Conservation (phyloP, 2,888 invertebrate genomes). For the Eurytoma californica region DNA sequence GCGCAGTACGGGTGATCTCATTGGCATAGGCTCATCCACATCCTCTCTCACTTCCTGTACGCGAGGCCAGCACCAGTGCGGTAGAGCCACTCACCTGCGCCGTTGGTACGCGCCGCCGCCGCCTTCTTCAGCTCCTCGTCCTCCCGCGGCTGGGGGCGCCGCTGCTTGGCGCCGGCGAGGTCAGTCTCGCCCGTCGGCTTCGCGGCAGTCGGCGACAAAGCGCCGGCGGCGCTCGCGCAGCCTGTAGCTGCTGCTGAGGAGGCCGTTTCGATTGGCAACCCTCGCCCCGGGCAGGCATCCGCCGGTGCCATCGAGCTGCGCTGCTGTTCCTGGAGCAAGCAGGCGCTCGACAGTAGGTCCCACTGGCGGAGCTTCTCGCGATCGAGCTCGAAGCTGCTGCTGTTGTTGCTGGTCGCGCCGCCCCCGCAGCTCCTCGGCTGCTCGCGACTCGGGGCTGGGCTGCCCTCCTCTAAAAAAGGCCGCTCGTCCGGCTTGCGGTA, state of each 20-base stretch:
- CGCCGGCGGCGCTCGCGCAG: conserved; percentile 48
- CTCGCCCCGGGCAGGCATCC: conserved; percentile 57
- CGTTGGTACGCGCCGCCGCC: conserved; percentile 60
- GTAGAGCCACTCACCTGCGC: conserved; percentile 72
- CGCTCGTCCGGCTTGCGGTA: conserved; percentile 63
- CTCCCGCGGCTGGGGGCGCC: conserved; percentile 27
- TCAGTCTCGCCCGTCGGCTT: conserved; percentile 47
- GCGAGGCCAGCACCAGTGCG: conserved; percentile 67
- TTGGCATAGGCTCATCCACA: conserved; percentile 26
- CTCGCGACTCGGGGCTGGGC: conserved; percentile 72
- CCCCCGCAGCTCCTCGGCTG: conserved; percentile 59
- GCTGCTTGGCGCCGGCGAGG: conserved; percentile 41
- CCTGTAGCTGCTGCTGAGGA: conserved; percentile 52
- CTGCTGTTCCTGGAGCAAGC: conserved; percentile 74
- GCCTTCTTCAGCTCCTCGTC: conserved; percentile 53
- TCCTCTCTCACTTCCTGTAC: conserved; percentile 65
- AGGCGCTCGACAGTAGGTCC: conserved; percentile 90
- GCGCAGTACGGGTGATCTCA: not conserved
- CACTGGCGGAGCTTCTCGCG: conserved; percentile 91
- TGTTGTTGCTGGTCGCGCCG: conserved; percentile 65
- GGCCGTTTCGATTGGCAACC: conserved; percentile 54
- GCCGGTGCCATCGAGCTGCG: conserved; percentile 78
- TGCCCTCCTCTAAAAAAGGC: conserved; percentile 76
- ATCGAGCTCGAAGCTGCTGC: conserved; percentile 79
- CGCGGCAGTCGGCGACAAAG: conserved; percentile 37